These are phyloP conservation scores for Aspidiotus rigidus DNA, from an alignment of 2,888 invertebrate species.

Conservation along the genomic window DNA sequence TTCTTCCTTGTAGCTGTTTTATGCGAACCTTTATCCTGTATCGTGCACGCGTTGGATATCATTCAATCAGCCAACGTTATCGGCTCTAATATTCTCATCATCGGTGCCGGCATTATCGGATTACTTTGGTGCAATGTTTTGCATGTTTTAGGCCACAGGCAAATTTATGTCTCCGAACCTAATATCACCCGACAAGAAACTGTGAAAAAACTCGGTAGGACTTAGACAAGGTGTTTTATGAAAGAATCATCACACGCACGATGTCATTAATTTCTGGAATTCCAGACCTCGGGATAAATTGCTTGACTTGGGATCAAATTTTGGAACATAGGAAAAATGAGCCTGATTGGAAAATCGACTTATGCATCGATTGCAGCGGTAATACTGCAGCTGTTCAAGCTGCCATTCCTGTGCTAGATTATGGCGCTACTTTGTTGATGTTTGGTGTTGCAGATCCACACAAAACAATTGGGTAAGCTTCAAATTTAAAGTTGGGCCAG, in stretches of 20 bases:
- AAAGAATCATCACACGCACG: too few species aligned
- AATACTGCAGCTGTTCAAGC: constrained; percentile 59
- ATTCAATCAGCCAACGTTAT: constrained; percentile 51
- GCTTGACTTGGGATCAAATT: constrained; percentile 39
- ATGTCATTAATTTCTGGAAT: neutral
- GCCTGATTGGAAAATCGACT: constrained; percentile 49
- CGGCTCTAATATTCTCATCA: constrained; percentile 54
- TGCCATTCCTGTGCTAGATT: constrained; percentile 49
- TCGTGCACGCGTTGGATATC: constrained; percentile 59
- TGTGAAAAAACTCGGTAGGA: constrained; percentile 46
- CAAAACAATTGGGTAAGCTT: constrained; percentile 4
- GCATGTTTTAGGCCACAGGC: constrained; percentile 59
- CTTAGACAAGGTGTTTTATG: too few species aligned
- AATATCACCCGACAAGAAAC: constrained; percentile 44
- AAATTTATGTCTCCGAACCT: constrained; percentile 60
- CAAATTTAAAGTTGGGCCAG: too few species aligned
- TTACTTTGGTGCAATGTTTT: constrained; percentile 55
- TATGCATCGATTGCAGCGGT: constrained; percentile 65
- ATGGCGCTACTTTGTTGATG: constrained; percentile 57
- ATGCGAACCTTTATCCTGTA: constrained; percentile 60
- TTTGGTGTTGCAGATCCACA: constrained; percentile 52
- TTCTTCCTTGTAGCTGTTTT: constrained; percentile 49
- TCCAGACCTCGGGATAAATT: constrained; percentile 31
- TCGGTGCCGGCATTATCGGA: constrained; percentile 66
- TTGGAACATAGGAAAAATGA: constrained; percentile 47